Conservation (phyloP, 2,113 vertebrate genomes). For the Tachysurus fulvidraco region DNA sequence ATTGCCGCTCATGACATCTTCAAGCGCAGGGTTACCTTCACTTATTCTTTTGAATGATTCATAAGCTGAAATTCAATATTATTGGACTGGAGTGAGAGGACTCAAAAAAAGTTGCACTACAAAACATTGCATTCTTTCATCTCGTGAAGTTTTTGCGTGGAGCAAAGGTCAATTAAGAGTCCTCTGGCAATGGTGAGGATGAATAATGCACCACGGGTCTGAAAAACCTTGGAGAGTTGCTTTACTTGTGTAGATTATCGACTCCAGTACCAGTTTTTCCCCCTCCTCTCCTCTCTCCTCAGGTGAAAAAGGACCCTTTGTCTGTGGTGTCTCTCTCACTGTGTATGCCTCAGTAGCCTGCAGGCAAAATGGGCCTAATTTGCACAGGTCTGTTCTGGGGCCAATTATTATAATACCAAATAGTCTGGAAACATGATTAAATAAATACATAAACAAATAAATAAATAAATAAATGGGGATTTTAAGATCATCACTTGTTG, state of each 20-base stretch:
- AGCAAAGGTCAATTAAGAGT: conserved; percentile 77
- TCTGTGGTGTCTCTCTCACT: conserved; percentile 68
- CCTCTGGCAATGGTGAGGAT: conserved; percentile 72
- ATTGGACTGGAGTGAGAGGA: conserved; percentile 65
- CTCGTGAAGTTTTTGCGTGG: conserved; percentile 68
- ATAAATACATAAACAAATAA: conserved; percentile 49
- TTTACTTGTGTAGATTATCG: conserved; percentile 76
- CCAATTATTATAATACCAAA: conserved; percentile 79
- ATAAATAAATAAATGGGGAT: conserved; percentile 68
- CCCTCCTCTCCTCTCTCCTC: conserved; percentile 63
- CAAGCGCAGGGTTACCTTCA: conserved; percentile 63
- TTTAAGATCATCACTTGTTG: conserved; percentile 62
- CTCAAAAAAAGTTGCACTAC: conserved; percentile 73
- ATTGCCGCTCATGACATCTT: conserved; percentile 70
- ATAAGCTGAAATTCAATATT: conserved; percentile 71
- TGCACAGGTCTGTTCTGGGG: conserved; percentile 73
- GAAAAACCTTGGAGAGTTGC: conserved; percentile 70
- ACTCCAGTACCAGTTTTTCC: conserved; percentile 59
- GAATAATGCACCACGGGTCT: conserved; percentile 72
- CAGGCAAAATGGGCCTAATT: conserved; percentile 75
- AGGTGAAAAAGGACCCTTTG: conserved; percentile 71
- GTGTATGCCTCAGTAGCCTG: conserved; percentile 68
- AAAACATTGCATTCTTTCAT: conserved; percentile 77
- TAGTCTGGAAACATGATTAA: conserved; percentile 72
- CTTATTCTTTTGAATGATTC: conserved; percentile 69